Evolutionary conservation across 1,140 invertebrate species (phyloP), one percentile per base, ranked within the genome.

Genomic region (Aphelenchoides besseyi): DNA sequence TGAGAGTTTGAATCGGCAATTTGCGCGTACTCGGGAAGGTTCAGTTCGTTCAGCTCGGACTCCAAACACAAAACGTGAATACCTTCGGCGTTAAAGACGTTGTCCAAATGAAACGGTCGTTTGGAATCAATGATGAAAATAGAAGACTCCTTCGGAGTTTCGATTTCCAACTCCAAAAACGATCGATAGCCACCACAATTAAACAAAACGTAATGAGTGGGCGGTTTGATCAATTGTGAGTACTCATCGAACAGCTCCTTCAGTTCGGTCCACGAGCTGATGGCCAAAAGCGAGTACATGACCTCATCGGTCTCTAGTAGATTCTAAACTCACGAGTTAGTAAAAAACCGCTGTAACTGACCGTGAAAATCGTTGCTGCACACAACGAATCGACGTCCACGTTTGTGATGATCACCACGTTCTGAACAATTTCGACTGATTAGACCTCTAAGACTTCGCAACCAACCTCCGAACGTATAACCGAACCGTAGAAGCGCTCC

Each of bases 111-210:
- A 8, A 66, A 2, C 12, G 63, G 63, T 37, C 63, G 63, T 1
- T 30, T 26, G 12, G 63, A 66, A 29, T 66, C 63, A 32, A 66
- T 36, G 3, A 66, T 33, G 30, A 66, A 66, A 53, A 66, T 66
- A 12, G 12, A 33, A 29, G 36, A 35, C 63, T 66, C 1, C 16
- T 30, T 61, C 30, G 30, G n/a, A n/a, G 16, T 30, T 29, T 61
- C 59, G 30, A 61, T 61, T 18, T 66, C 26, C 30, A 36, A 53
- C 1, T 66, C 63, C 16, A 66, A 16, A 18, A 66, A 37, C 23
- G 63, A 66, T 28, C 63, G 63, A 8, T 18, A 66, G 3, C 63
- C 63, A 29, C 63, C 63, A 30, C 63, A 66, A 30, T 66, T 66
- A 3, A 66, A n/a, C 0, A 66, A 33, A 18, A 66, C 32, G 36